phyloP scores from a whole-genome alignment of 2,888 invertebrate species.

The Eledone cirrhosa region DNA sequence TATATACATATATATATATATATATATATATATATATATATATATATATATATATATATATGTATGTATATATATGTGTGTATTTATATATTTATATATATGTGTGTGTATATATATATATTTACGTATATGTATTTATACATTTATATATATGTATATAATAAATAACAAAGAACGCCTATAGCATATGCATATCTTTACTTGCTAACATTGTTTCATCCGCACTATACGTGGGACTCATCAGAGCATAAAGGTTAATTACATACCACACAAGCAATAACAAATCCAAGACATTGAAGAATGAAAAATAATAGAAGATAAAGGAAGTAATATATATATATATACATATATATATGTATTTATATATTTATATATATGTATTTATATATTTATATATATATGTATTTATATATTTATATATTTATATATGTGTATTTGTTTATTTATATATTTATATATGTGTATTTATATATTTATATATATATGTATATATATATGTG shows the following conservation, averaged over 20 bases:
- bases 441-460: too few species aligned
- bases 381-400: background rate
- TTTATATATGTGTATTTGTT: too few species aligned
- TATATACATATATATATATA: background rate
- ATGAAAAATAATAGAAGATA: too few species aligned
- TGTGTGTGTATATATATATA: background rate
- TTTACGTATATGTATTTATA: background rate
- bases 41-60: background rate
- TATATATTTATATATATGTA: slow-evolving; percentile 10
- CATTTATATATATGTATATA: background rate
- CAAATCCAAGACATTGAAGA: too few species aligned
- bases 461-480: too few species aligned
- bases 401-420: background rate
- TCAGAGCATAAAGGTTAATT: too few species aligned
- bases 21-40: background rate
- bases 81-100: background rate
- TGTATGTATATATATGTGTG: background rate
- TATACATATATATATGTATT: background rate
- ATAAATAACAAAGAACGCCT: background rate
- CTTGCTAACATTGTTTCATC: too few species aligned
- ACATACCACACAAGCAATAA: too few species aligned
- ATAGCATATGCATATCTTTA: background rate
- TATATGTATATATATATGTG: too few species aligned
- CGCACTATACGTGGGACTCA: too few species aligned
- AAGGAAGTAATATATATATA: too few species aligned